These are phyloP conservation scores for Typhlichthys eigenmanni DNA, from an alignment of 2,797 vertebrate species.

Conservation along the genomic window DNA sequence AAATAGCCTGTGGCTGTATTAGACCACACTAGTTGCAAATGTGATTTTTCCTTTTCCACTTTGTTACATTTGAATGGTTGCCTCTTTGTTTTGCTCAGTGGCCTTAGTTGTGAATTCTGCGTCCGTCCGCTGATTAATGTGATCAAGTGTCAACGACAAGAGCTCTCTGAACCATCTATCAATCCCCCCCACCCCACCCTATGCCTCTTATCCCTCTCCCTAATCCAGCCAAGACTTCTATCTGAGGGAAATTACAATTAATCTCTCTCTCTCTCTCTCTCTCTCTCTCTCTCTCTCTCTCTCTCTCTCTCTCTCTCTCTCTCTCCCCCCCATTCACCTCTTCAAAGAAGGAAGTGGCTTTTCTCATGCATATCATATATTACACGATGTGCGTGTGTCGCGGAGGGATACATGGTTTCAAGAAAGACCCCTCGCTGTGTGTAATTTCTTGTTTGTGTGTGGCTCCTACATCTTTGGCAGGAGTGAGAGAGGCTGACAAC, in stretches of 20 bases:
- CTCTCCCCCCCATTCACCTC: constrained; percentile 46
- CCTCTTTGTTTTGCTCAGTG: constrained; percentile 27
- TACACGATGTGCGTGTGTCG: constrained; percentile 47
- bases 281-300: constrained; percentile 27
- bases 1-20: no score
- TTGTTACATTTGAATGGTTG: constrained; percentile 4
- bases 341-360: constrained; percentile 48
- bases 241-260: constrained; percentile 80
- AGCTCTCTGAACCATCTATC: constrained; percentile 57
- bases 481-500: constrained; percentile 49
- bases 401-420: constrained; percentile 37
- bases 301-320: constrained; percentile 44
- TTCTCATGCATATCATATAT: constrained; percentile 64
- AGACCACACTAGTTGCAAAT: neutral
- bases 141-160: constrained; percentile 47
- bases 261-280: constrained; percentile 53
- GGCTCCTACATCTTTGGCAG: constrained; percentile 61
- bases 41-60: neutral
- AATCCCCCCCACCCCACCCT: constrained; percentile 45
- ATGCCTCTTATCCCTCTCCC: constrained; percentile 33
- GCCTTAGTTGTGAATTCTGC: constrained; percentile 45
- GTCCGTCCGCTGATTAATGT: constrained; percentile 48
- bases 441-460: constrained; percentile 84
- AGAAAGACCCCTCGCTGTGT: constrained; percentile 75
- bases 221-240: constrained; percentile 46